Base-by-base conservation (phyloP, 2,888 invertebrate genomes). In the Hipparchia sbordonii region DNA sequence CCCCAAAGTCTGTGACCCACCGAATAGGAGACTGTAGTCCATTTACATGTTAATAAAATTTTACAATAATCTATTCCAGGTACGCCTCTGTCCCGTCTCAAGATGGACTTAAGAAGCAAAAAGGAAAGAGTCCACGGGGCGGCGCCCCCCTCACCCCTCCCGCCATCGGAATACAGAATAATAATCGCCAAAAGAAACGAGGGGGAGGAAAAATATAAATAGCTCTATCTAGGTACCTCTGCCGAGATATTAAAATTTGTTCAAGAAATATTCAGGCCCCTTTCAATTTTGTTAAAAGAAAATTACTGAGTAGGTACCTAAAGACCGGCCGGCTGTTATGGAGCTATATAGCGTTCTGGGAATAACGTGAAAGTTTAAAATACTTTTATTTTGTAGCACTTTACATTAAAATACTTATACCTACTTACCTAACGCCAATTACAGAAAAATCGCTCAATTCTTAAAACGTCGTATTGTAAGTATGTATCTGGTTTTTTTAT, bases 21-120 rank as follows among this genome's bases (percentile, higher is more conserved):
- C 52, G 9, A 52, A 52, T 12, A 52, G 9, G 10, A 10, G 12
- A n/a, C 10, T 2, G 54, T n/a, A 6, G 5, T 12, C 10, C 12
- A 54, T 3, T n/a, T 54, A 54, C n/a, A 59, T 46, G 65, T 65
- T 71, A 63, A 60, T 51, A 66, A 61, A 65, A 69, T 51, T 45
- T 62, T 12, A 57, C 52, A 69, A 65, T 23, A 2, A 13, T 79
- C 83, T 70, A 82, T 84, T 88, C 88, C 82, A 86, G 73, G 74
- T 66, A 60, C 78, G 75, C 67, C 83, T 23, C 80, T 80, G 82
- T 84, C 76, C 90, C 80, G 85, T 89, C 89, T 92, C 93, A 92
- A 93, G 93, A 93, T 93, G 93, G 93, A 93, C 93, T 93, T 93
- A 93, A 93, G 93, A 93, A 93, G 93, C 93, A 93, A 93, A 93